Percentiles rank a stretch among this genome's conserved stretches.
Evolutionary conservation across 2,797 vertebrate genomes (phyloP).

Genomic region (Oryzias dopingdopingensis): DNA sequence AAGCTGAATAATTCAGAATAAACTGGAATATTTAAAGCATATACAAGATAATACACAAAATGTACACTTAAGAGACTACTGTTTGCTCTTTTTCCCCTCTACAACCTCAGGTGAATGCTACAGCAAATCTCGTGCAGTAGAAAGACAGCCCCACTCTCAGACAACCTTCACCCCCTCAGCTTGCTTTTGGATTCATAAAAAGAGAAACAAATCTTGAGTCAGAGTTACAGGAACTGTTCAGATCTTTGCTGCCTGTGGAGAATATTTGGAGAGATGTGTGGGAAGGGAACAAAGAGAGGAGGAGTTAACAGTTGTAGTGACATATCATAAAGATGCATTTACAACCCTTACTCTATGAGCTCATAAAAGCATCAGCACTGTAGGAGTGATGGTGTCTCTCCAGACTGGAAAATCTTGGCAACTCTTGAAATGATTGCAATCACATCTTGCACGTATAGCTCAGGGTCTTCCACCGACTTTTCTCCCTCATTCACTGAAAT

Average conservation of each 20-base stretch:
- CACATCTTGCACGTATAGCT: neutral
- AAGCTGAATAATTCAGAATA: no score
- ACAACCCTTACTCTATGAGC: neutral
- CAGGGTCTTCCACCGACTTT: no score
- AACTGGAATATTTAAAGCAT: no score
- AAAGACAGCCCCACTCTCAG: conserved; percentile 3
- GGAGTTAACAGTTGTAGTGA: conserved; percentile 6
- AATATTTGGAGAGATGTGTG: conserved; percentile 15
- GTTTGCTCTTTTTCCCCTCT: conserved; percentile 23
- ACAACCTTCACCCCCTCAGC: conserved; percentile 5
- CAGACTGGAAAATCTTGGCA: neutral
- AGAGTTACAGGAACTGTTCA: conserved; percentile 21
- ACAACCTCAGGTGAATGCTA: conserved; percentile 9
- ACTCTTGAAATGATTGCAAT: neutral
- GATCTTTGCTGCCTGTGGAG: conserved; percentile 27
- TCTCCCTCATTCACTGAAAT: neutral
- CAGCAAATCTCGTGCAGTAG: neutral
- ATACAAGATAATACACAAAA: no score
- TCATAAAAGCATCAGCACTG: neutral
- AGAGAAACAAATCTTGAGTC: conserved; percentile 39
- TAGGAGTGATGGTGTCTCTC: neutral
- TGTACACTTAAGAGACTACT: no score
- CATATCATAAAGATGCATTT: conserved; percentile 10
- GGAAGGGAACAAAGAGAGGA: conserved; percentile 17
- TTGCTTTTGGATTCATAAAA: conserved; percentile 37